Percentiles rank a stretch among this genome's conserved stretches.
Evolutionary conservation across 2,113 vertebrate species (phyloP).

Genomic region (Tragulus kanchil): DNA sequence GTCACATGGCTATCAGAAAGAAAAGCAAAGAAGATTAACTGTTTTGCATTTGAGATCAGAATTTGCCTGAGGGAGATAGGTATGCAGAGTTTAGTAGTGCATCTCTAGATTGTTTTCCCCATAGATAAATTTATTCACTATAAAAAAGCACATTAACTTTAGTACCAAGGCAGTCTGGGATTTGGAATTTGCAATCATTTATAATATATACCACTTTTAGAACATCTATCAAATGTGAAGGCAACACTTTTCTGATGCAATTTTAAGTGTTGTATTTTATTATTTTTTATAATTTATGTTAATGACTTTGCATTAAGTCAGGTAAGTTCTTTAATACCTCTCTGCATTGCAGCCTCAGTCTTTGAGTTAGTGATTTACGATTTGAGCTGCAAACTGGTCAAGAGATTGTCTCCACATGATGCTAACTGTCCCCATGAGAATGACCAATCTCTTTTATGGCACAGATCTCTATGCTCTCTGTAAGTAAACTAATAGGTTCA

Average conservation of each 20-base stretch:
- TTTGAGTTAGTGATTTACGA: neutral
- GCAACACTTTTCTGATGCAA: neutral
- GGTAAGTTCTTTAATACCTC: neutral
- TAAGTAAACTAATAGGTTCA: neutral
- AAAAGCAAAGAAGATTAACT: neutral
- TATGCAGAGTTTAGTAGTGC: neutral
- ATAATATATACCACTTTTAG: neutral
- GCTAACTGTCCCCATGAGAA: neutral
- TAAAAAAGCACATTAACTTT: neutral
- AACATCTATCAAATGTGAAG: neutral
- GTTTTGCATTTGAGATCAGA: neutral
- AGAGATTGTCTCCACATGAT: neutral
- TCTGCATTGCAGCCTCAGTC: neutral
- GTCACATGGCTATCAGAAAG: neutral
- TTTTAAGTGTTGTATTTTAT: neutral
- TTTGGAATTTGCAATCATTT: neutral
- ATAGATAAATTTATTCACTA: neutral
- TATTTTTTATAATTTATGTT: neutral
- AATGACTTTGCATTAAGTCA: neutral
- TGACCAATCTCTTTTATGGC: rapidly evolving
- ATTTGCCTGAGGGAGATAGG: neutral
- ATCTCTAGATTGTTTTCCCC: neutral
- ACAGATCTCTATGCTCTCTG: neutral
- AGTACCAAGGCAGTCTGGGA: neutral
- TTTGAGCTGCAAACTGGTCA: neutral